phyloP scores from a whole-genome alignment of 2,888 invertebrate species.

The Beris morrisii region DNA sequence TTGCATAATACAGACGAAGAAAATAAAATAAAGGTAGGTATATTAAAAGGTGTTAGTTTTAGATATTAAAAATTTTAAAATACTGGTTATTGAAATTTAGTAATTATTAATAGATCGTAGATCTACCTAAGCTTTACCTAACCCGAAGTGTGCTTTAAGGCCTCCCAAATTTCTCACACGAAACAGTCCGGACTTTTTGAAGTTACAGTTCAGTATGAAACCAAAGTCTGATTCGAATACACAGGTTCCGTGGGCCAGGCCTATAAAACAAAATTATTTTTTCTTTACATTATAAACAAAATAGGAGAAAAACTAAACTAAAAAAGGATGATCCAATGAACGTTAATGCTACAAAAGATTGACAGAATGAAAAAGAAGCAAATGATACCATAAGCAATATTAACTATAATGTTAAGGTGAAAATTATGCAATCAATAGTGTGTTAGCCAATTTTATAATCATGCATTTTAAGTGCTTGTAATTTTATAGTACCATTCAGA shows the following conservation, averaged over 20 bases:
- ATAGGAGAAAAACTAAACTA: constrained; percentile 12
- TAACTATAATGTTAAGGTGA: constrained; percentile 1
- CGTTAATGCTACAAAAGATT: no score
- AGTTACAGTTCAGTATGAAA: constrained; percentile 87
- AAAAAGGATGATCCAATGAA: no score
- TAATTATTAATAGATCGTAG: constrained; percentile 30
- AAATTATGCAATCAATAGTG: not conserved
- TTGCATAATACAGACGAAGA: no score
- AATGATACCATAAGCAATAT: no score
- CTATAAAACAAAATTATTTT: constrained; percentile 57
- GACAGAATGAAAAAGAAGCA: no score
- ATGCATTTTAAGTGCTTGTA: no score
- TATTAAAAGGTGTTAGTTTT: no score
- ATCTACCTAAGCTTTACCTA: constrained; percentile 66
- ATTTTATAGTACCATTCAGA: no score
- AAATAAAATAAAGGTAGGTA: no score
- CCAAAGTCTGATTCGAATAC: constrained; percentile 88
- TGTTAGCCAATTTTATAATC: constrained; percentile 51
- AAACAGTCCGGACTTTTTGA: constrained; percentile 89
- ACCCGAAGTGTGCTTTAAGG: constrained; percentile 84
- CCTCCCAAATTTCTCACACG: constrained; percentile 89
- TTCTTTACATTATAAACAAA: constrained; percentile 26
- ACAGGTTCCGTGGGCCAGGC: constrained; percentile 73
- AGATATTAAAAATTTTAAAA: not conserved
- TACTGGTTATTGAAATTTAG: constrained; percentile 11